Percentiles rank a stretch among this genome's conserved stretches.
phyloP scores from a whole-genome alignment of 2,113 vertebrate genomes.

The Triplophysa dalaica region DNA sequence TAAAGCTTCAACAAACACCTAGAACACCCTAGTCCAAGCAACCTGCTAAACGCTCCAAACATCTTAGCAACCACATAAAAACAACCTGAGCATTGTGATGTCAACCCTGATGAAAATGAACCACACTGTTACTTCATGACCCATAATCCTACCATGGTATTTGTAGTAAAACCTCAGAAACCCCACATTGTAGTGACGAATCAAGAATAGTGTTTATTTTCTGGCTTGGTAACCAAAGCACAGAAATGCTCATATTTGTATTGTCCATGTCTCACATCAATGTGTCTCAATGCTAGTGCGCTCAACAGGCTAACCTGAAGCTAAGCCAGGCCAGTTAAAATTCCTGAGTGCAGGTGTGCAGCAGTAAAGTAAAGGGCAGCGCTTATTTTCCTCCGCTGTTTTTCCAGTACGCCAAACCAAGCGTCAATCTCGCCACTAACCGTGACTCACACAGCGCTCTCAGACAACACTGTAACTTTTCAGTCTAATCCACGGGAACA shows the following conservation, averaged over 20 bases:
- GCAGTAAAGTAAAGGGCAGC: slow-evolving; percentile 54
- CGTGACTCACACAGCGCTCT: slow-evolving; percentile 34
- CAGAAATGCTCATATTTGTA: neutral
- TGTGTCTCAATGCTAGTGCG: neutral
- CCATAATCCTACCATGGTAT: no score
- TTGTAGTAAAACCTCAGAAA: no score
- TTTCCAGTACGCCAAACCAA: slow-evolving; percentile 48
- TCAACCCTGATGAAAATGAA: no score
- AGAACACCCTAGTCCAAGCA: no score
- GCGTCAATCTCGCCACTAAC: slow-evolving; percentile 26
- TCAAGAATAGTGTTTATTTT: no score
- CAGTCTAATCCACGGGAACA: neutral
- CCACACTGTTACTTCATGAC: no score
- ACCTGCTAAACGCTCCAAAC: no score
- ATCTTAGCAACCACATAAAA: no score
- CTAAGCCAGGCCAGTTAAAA: slow-evolving; percentile 62
- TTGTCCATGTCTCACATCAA: neutral
- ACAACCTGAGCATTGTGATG: no score
- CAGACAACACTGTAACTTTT: slow-evolving; percentile 32
- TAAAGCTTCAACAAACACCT: no score
- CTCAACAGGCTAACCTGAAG: slow-evolving; percentile 28
- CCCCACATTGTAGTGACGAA: no score
- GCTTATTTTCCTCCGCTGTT: slow-evolving; percentile 49
- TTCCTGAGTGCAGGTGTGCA: slow-evolving; percentile 65
- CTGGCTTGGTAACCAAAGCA: no score